These are phyloP conservation scores for Marmota monax DNA, from an alignment of 2,113 vertebrate species.

Conservation along the genomic window DNA sequence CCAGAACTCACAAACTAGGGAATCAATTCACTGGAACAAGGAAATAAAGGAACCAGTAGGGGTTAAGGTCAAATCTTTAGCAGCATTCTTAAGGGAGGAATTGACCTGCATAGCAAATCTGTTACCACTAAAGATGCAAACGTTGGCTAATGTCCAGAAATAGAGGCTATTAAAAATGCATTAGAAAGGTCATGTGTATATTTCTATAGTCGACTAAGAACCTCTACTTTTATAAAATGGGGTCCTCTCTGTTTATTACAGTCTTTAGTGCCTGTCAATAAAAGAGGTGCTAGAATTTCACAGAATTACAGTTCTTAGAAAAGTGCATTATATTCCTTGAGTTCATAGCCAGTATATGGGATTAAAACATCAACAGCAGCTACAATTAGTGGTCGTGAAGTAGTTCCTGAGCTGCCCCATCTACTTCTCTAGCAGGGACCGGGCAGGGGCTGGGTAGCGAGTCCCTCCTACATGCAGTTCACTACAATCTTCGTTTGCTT, in stretches of 20 bases:
- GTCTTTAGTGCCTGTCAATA: neutral
- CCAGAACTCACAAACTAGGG: neutral
- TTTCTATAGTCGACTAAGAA: slow-evolving; percentile 27
- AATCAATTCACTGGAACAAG: slow-evolving; percentile 36
- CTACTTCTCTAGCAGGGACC: no score
- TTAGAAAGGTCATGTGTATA: slow-evolving; percentile 57
- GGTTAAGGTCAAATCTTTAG: slow-evolving; percentile 65
- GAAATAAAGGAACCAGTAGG: slow-evolving; percentile 12
- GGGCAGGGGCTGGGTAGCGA: no score
- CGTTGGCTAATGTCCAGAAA: slow-evolving; percentile 54
- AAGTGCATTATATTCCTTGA: neutral
- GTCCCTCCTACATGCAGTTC: no score
- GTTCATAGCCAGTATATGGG: neutral
- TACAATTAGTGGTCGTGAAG: rapidly evolving
- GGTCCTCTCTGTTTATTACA: neutral
- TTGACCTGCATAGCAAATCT: slow-evolving; percentile 37
- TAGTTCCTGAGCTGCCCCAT: neutral
- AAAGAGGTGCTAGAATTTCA: neutral
- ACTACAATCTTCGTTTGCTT: neutral
- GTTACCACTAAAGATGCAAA: slow-evolving; percentile 40
- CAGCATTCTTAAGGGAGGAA: slow-evolving; percentile 60
- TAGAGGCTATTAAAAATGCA: slow-evolving; percentile 71
- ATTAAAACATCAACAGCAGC: neutral
- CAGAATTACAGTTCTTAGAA: neutral
- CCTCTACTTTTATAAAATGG: neutral